phyloP scores from a whole-genome alignment of 1,140 invertebrate species.

The Aplysia californica region DNA sequence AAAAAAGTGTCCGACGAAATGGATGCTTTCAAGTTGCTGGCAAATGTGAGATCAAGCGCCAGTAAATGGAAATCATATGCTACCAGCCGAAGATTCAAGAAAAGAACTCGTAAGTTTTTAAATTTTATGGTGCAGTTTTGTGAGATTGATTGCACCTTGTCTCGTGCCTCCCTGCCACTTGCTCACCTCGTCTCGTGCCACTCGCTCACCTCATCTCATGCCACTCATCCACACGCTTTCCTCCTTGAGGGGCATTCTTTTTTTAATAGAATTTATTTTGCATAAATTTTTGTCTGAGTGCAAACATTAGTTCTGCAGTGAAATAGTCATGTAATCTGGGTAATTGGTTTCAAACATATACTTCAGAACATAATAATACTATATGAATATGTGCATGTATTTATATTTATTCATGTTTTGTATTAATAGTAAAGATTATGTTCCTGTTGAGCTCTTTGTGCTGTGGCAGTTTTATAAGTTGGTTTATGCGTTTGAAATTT shows the following conservation, averaged over 20 bases:
- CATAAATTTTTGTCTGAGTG: background rate
- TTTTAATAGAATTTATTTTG: background rate
- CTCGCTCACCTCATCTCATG: background rate
- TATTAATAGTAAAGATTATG: too few species aligned
- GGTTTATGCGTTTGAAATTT: too few species aligned
- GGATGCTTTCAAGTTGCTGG: background rate
- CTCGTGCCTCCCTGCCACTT: too few species aligned
- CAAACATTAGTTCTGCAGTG: too few species aligned
- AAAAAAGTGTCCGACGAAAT: background rate
- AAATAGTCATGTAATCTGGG: too few species aligned
- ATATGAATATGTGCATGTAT: too few species aligned
- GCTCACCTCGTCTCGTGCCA: too few species aligned
- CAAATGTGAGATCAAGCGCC: constrained; percentile 1
- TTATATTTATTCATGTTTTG: too few species aligned
- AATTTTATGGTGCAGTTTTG: background rate
- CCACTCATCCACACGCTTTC: background rate
- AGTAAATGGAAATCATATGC: background rate
- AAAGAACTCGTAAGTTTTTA: background rate
- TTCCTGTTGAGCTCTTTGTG: too few species aligned
- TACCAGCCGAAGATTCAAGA: background rate
- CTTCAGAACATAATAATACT: too few species aligned
- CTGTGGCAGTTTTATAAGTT: too few species aligned
- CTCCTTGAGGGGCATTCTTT: background rate
- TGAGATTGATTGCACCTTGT: background rate
- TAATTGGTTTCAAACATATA: too few species aligned